Conservation (phyloP, 2,888 invertebrate species). For the Dilophus febrilis region DNA sequence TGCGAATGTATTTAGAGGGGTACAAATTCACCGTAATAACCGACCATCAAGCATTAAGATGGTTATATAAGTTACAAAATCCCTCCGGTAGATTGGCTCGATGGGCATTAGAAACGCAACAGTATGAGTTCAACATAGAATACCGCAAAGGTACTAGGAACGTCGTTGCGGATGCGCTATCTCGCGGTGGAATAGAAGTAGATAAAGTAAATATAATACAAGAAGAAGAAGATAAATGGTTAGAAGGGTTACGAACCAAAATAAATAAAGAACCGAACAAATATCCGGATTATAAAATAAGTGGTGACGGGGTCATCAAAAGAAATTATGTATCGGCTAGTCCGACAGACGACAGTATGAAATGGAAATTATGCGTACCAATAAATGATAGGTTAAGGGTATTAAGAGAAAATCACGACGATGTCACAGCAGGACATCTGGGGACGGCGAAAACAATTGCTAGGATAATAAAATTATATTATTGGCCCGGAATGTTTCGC, state of each 20-base stretch:
- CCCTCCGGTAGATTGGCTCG: no score
- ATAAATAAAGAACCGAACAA: background rate
- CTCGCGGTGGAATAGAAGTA: conserved; percentile 6
- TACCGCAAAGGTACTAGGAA: no score
- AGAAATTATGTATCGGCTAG: background rate
- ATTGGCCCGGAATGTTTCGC: background rate
- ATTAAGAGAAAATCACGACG: background rate
- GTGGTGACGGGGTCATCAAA: background rate
- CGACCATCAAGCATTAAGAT: no score
- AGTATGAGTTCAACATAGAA: no score
- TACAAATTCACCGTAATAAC: background rate
- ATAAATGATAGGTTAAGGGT: background rate
- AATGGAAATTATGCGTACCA: background rate
- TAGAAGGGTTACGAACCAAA: background rate
- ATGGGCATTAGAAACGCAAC: no score
- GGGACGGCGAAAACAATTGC: background rate
- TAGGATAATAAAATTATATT: no score
- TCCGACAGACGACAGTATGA: no score
- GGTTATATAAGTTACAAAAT: background rate
- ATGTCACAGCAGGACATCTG: background rate
- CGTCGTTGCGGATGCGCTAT: background rate
- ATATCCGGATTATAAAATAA: background rate
- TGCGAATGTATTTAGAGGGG: background rate
- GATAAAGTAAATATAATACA: no score
- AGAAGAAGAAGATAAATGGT: background rate